These are phyloP conservation scores for Hystrix brachyura DNA, from an alignment of 2,113 vertebrate species.

Conservation along the genomic window DNA sequence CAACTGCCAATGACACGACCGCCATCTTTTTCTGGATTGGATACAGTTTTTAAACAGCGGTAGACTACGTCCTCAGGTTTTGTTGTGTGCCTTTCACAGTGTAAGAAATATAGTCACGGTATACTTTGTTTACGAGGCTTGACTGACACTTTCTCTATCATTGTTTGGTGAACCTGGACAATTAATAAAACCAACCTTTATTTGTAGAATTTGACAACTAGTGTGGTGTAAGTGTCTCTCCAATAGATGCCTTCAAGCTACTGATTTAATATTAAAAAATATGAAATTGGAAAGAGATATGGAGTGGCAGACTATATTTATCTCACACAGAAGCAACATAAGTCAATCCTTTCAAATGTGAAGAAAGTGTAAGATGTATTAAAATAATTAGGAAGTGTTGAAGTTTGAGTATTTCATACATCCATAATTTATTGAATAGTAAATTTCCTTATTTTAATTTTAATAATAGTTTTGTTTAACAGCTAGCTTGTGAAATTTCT, in stretches of 20 bases:
- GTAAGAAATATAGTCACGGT: background rate
- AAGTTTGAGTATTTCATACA: background rate
- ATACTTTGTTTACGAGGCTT: background rate
- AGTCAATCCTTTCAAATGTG: background rate
- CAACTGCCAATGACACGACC: background rate
- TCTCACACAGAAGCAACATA: background rate
- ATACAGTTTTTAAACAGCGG: background rate
- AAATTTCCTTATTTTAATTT: conserved; percentile 40
- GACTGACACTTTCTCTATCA: background rate
- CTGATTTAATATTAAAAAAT: background rate
- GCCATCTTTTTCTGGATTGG: background rate
- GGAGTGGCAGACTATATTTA: background rate
- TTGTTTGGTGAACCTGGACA: background rate
- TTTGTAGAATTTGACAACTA: background rate
- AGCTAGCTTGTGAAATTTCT: background rate
- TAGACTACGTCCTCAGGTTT: background rate
- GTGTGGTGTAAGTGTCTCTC: background rate
- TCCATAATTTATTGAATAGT: background rate
- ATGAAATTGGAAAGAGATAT: background rate
- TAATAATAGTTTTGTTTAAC: background rate
- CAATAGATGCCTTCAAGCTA: background rate
- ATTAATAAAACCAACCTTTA: background rate
- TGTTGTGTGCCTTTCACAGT: background rate
- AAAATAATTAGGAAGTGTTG: conserved; percentile 54
- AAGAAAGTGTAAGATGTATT: background rate